phyloP scores from a whole-genome alignment of 2,888 invertebrate genomes.

The Lepidocyrtinus sp. region DNA sequence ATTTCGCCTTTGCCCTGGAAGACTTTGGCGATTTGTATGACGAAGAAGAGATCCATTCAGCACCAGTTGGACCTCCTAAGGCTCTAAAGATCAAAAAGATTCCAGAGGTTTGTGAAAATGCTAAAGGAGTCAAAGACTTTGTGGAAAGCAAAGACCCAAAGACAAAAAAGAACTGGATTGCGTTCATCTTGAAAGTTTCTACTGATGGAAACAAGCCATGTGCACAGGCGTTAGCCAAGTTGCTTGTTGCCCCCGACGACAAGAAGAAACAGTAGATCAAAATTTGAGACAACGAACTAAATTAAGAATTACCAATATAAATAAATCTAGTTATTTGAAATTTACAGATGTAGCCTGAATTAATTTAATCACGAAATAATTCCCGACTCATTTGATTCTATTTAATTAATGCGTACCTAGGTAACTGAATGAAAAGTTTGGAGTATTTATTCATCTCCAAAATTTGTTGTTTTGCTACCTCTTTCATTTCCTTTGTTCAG shows the following conservation, averaged over 20 bases:
- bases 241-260: no score
- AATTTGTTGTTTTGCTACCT: no score
- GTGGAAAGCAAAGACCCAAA: neutral
- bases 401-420: no score
- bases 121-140: conserved; percentile 22
- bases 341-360: no score
- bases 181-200: conserved; percentile 29
- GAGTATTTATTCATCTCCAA: no score
- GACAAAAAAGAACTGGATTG: conserved; percentile 26
- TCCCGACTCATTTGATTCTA: no score
- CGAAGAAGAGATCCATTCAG: neutral
- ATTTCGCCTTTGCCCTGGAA: neutral
- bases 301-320: no score
- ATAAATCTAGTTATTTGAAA: no score
- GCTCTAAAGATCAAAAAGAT: neutral
- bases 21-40: conserved; percentile 15
- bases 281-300: conserved; percentile 1
- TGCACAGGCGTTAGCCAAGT: conserved; percentile 32
- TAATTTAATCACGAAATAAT: no score
- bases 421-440: no score
- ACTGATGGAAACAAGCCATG: conserved; percentile 36
- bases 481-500: no score
- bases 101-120: conserved; percentile 10
- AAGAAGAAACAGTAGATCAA: no score
- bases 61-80: neutral